phyloP scores from a whole-genome alignment of 2,113 vertebrate genomes.

The Campylorhamphus procurvoides region DNA sequence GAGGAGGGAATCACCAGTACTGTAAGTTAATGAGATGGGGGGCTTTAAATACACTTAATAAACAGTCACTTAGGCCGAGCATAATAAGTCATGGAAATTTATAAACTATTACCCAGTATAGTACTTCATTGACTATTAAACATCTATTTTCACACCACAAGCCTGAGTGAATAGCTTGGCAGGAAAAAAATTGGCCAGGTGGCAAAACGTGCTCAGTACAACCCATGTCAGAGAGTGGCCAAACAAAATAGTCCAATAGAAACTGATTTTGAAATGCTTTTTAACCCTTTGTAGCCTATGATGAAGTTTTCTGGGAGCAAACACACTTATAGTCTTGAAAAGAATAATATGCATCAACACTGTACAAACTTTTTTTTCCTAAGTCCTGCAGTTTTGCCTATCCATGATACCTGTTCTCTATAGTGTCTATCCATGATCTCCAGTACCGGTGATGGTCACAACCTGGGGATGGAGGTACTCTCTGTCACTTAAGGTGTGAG shows the following conservation, averaged over 20 bases:
- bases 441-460: not conserved
- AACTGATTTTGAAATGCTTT: conserved; percentile 46
- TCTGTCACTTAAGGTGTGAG: not conserved
- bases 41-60: conserved; percentile 73
- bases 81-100: conserved; percentile 79
- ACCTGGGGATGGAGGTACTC: not conserved
- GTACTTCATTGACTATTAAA: conserved; percentile 77
- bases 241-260: conserved; percentile 68
- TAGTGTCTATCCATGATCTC: not conserved
- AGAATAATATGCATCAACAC: not conserved
- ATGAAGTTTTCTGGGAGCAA: not conserved
- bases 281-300: conserved; percentile 45
- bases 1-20: conserved; percentile 65
- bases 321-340: not conserved
- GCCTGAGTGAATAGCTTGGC: conserved; percentile 75
- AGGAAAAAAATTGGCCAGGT: conserved; percentile 72
- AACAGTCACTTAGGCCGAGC: conserved; percentile 66
- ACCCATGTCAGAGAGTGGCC: conserved; percentile 67
- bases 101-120: conserved; percentile 74
- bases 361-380: not conserved
- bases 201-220: conserved; percentile 68
- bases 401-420: not conserved
- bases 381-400: accelerated
- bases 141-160: conserved; percentile 74
- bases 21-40: conserved; percentile 68